These are phyloP conservation scores for Synanceia verrucosa DNA, from an alignment of 2,797 vertebrate species.

Conservation along the genomic window DNA sequence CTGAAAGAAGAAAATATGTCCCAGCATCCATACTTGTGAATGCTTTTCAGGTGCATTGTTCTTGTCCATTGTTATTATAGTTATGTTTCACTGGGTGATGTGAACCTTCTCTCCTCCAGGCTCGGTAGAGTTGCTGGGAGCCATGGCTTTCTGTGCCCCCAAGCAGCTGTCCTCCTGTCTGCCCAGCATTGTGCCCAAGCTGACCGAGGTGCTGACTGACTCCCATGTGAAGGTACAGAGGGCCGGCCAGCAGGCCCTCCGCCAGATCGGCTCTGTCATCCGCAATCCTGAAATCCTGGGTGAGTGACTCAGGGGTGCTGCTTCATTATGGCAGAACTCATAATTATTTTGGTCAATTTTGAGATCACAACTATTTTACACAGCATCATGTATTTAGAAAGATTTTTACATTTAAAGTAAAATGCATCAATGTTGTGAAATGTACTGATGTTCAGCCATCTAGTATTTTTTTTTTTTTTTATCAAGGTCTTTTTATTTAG, in stretches of 20 bases:
- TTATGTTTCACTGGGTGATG: background rate
- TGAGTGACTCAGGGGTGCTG: constrained; percentile 61
- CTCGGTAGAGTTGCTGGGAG: constrained; percentile 95
- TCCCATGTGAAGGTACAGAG: constrained; percentile 99
- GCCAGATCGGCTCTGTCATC: constrained; percentile 97
- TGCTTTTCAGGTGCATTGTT: background rate
- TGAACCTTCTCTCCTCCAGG: constrained; percentile 75
- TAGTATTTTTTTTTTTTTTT: too few species aligned
- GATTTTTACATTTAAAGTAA: background rate
- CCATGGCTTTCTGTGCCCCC: constrained; percentile 97
- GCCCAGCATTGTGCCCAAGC: constrained; percentile 97
- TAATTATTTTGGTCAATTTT: background rate
- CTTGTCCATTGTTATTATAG: background rate
- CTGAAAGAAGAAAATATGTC: too few species aligned
- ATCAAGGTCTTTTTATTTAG: too few species aligned
- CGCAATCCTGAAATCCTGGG: constrained; percentile 98
- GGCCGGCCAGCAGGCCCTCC: constrained; percentile 95
- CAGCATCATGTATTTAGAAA: too few species aligned
- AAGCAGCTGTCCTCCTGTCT: constrained; percentile 98
- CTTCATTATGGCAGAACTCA: background rate
- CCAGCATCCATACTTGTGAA: background rate
- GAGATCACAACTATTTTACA: background rate
- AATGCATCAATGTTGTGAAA: background rate
- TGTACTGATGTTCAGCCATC: too few species aligned
- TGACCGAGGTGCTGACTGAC: constrained; percentile 97